These are phyloP conservation scores for Paedocypris sp. DNA, from an alignment of 2,113 vertebrate genomes.

Conservation along the genomic window DNA sequence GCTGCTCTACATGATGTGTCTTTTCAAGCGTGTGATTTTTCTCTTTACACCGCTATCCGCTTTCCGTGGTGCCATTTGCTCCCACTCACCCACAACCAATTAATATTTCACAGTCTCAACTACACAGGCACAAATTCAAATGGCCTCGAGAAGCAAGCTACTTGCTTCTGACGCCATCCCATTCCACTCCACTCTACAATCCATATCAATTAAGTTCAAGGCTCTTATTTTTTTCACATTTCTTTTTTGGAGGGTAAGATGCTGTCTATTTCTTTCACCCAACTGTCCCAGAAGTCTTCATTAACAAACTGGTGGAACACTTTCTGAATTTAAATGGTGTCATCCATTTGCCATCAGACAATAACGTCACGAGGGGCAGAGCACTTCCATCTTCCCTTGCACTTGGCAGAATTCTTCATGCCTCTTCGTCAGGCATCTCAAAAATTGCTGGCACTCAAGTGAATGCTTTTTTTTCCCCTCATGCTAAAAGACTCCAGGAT, in stretches of 20 bases:
- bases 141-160: slow-evolving; percentile 26
- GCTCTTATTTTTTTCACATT: slow-evolving; percentile 17
- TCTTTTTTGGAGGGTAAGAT: slow-evolving; percentile 4
- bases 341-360: not conserved
- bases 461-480: slow-evolving; percentile 3
- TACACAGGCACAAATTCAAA: slow-evolving; percentile 24
- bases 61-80: slow-evolving; percentile 23
- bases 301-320: slow-evolving; percentile 33
- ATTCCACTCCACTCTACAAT: slow-evolving; percentile 25
- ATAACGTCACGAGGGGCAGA: not conserved
- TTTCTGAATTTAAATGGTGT: slow-evolving; percentile 33
- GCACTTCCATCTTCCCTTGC: not conserved
- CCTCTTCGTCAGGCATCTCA: not conserved
- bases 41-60: not conserved
- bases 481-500: not conserved
- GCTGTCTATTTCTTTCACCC: slow-evolving; percentile 25
- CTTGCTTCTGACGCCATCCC: not conserved
- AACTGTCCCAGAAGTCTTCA: slow-evolving; percentile 39
- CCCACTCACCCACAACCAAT: slow-evolving; percentile 22
- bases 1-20: slow-evolving; percentile 16
- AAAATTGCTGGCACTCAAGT: slow-evolving; percentile 7
- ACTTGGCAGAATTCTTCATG: not conserved
- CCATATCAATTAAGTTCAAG: slow-evolving; percentile 37
- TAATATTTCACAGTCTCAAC: slow-evolving; percentile 27
- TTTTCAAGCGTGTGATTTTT: slow-evolving; percentile 28